Percentiles rank a stretch among this genome's conserved stretches.
phyloP scores from a whole-genome alignment of 92 coral and sea anemone species.

The Nematostella vectensis region DNA sequence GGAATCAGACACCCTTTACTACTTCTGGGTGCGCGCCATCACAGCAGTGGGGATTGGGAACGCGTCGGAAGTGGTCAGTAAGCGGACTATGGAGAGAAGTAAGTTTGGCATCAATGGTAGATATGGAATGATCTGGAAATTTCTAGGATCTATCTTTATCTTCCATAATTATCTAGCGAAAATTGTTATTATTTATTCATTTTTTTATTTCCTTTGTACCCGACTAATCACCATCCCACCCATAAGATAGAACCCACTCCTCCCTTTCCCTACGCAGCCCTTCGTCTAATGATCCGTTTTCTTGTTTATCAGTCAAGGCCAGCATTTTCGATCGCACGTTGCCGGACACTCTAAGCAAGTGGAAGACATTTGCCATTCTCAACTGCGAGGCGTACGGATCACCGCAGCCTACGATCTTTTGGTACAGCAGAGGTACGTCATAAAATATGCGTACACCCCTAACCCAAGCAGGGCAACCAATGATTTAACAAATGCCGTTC shows the following conservation, averaged over 20 bases:
- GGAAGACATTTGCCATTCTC: constrained; percentile 52
- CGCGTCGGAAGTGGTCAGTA: constrained; percentile 44
- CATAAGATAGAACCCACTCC: too few species aligned
- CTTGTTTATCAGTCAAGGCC: constrained; percentile 75
- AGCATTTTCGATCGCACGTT: constrained; percentile 49
- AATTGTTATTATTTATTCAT: too few species aligned
- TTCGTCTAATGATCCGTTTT: too few species aligned
- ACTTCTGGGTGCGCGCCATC: constrained; percentile 82
- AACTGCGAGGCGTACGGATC: constrained; percentile 77
- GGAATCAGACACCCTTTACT: constrained; percentile 60
- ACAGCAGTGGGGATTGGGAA: constrained; percentile 76
- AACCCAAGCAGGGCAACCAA: too few species aligned
- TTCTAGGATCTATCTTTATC: too few species aligned
- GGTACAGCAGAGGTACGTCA: constrained; percentile 69
- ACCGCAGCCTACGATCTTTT: constrained; percentile 73
- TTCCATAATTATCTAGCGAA: too few species aligned
- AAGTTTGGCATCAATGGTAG: constrained; percentile 11
- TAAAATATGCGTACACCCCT: neutral
- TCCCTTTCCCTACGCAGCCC: too few species aligned
- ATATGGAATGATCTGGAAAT: neutral
- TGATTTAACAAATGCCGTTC: too few species aligned
- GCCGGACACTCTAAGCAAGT: constrained; percentile 52
- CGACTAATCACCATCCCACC: too few species aligned
- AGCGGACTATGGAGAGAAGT: constrained; percentile 55
- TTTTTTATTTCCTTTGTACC: too few species aligned